Evolutionary conservation across 2,113 vertebrate genomes (phyloP).

Genomic region (Reinhardtius hippoglossoides): DNA sequence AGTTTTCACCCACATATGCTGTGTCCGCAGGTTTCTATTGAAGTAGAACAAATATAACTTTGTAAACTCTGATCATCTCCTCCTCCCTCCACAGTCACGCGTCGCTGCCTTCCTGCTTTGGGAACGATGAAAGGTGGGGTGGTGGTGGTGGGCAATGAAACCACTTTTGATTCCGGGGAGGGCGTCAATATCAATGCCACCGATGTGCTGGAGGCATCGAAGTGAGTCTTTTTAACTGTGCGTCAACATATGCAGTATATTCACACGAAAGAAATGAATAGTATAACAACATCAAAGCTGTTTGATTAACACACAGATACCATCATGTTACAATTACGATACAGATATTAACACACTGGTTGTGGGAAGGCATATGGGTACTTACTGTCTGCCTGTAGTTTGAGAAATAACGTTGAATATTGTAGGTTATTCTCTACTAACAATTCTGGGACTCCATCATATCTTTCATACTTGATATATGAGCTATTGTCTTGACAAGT

Average conservation of each 20-base stretch:
- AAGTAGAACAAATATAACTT: neutral
- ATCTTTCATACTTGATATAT: no score
- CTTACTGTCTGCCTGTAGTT: no score
- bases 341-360: no score
- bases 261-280: no score
- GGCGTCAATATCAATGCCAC: slow-evolving; percentile 82
- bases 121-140: slow-evolving; percentile 81
- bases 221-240: slow-evolving; percentile 80
- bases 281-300: no score
- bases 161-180: slow-evolving; percentile 76
- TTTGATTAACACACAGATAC: no score
- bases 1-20: neutral
- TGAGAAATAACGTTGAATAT: no score
- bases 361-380: no score
- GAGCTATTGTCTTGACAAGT: no score
- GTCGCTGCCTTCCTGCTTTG: slow-evolving; percentile 89
- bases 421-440: no score
- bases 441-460: no score
- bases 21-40: neutral
- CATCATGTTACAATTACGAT: neutral
- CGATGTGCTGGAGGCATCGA: slow-evolving; percentile 90
- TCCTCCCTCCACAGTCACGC: slow-evolving; percentile 83
- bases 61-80: neutral
- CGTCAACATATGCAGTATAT: neutral
- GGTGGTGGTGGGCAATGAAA: slow-evolving; percentile 89